Conservation (phyloP, 2,888 invertebrate species). For the Spodoptera exigua region DNA sequence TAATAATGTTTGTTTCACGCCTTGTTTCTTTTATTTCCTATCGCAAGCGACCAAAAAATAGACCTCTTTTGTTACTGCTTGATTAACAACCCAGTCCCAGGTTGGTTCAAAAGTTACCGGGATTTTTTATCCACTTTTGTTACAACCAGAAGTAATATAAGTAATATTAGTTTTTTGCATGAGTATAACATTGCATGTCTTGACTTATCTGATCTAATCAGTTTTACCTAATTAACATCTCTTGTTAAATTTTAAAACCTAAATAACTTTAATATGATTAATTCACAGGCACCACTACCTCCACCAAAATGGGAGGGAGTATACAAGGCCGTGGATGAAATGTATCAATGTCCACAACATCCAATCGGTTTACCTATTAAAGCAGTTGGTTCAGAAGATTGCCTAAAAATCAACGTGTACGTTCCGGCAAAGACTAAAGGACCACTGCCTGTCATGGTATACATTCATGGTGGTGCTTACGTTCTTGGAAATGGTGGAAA, state of each 20-base stretch:
- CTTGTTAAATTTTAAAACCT: background rate
- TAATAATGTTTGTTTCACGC: no score
- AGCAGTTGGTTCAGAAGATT: conserved; percentile 73
- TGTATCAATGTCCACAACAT: conserved; percentile 56
- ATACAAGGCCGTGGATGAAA: conserved; percentile 72
- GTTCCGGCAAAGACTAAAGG: conserved; percentile 66
- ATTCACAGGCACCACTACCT: conserved; percentile 79
- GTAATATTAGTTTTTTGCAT: no score
- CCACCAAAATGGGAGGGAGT: conserved; percentile 76
- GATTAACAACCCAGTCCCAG: no score
- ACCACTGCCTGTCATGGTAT: conserved; percentile 78
- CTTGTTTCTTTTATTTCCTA: no score
- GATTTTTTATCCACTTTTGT: no score
- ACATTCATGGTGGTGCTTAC: conserved; percentile 81
- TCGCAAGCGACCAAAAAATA: no score
- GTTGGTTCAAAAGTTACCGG: no score
- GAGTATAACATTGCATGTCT: no score
- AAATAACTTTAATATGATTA: background rate
- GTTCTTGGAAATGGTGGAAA: conserved; percentile 77
- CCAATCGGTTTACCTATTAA: conserved; percentile 54
- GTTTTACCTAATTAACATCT: background rate
- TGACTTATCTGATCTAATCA: no score
- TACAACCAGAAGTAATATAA: no score
- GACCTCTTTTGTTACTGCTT: no score
- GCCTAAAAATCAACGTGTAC: conserved; percentile 77